A percentile compares a stretch with the other conserved stretches of the same genome.
These are phyloP conservation scores for Chauna torquata DNA, from an alignment of 2,113 vertebrate genomes.

Conservation along the genomic window DNA sequence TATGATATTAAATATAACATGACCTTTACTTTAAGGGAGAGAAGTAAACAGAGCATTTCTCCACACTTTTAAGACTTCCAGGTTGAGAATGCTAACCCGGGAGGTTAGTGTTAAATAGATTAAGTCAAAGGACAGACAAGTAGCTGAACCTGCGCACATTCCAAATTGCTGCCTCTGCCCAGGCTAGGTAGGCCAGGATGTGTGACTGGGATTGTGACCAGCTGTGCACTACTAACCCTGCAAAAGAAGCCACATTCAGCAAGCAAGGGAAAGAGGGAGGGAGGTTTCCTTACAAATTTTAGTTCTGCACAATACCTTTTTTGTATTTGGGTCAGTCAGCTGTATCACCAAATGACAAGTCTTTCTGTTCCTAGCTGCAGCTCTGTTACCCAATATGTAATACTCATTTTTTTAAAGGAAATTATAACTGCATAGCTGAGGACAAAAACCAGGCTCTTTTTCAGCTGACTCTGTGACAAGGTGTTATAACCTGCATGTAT, in stretches of 20 bases:
- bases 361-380: neutral
- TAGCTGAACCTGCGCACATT: neutral
- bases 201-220: accelerated
- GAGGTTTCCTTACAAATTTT: neutral
- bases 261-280: neutral
- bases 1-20: neutral
- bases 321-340: neutral
- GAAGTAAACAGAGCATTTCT: neutral
- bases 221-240: neutral
- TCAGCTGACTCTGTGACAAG: constrained; percentile 16
- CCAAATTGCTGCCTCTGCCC: neutral
- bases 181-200: neutral
- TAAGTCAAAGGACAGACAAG: neutral
- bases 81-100: neutral
- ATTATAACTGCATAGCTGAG: neutral
- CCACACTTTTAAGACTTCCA: neutral
- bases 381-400: neutral
- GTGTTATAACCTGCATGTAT: neutral
- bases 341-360: neutral
- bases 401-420: neutral
- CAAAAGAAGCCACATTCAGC: neutral
- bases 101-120: neutral
- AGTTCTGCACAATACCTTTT: neutral
- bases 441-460: constrained; percentile 1
- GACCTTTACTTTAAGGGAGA: neutral